Base-by-base conservation (phyloP, 2,888 invertebrate genomes). In the Erynnis tages region DNA sequence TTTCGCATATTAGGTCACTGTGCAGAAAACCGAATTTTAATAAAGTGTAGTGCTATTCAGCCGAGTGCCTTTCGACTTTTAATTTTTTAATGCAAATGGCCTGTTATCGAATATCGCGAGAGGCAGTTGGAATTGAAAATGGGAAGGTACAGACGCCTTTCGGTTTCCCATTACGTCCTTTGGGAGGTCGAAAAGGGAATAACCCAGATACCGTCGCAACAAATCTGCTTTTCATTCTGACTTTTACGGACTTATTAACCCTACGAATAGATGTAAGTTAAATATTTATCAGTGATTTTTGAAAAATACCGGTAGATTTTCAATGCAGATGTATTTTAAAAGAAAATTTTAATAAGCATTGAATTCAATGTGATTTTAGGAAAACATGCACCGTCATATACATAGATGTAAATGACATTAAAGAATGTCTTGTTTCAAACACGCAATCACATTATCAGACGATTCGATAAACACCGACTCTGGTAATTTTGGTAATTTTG, bases 61-160 rank as follows among this genome's bases (percentile, higher is more conserved):
- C 35, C 7, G 35, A 46, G 45, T 34, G 45, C 25, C 23, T 46
- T 35, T 45, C 43, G 45, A 46, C 45, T 35, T 46, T 46, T 46
- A 46, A 46, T 46, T 46, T 46, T 46, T 46, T 46, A 46, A 46
- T 46, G 45, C 35, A 35, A 46, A 46, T 35, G 17, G 45, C 45
- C 45, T 35, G 45, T 46, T 46, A 46, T 46, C 45, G 45, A 46
- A 34, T 46, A 46, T 46, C 34, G 35, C 45, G 23, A 35, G 32
- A 21, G 45, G 45, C 45, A 46, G 34, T 46, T 46, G 45, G 35
- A 46, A 46, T 46, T 35, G 45, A 21, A 46, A 46, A 46, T 29
- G 43, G 43, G 19, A 43, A 29, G 35, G 34, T 35, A 46, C 16
- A 34, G 16, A 35, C 25, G 35, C 45, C 45, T 46, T 46, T 46